A percentile compares a stretch with the other conserved stretches of the same genome.
Evolutionary conservation across 2,888 invertebrate genomes (phyloP).

Genomic region (Lomographa bimaculata): DNA sequence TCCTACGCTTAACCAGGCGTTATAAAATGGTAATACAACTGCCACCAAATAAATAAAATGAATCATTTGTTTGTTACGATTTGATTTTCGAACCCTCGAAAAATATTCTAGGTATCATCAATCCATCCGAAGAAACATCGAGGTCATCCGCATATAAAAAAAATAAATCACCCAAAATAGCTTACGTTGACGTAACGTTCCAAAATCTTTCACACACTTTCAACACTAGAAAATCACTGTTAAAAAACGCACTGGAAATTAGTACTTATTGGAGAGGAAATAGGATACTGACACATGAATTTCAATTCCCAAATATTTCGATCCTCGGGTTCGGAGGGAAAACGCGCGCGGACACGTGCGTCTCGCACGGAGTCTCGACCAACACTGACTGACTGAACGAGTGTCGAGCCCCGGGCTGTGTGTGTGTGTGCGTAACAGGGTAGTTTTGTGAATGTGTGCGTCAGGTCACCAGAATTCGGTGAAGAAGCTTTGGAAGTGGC

Average conservation of each 20-base stretch:
- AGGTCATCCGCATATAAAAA: constrained; percentile 24
- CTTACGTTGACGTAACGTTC: constrained; percentile 35
- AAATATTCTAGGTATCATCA: constrained; percentile 22
- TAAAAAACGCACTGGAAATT: neutral
- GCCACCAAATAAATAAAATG: too few species aligned
- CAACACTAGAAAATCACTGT: constrained; percentile 24
- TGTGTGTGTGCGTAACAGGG: constrained; percentile 42
- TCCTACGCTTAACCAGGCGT: too few species aligned
- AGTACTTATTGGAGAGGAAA: too few species aligned
- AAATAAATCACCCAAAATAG: constrained; percentile 27
- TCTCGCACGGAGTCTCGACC: constrained; percentile 39
- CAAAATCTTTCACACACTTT: constrained; percentile 26
- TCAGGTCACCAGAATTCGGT: constrained; percentile 75
- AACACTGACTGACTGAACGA: constrained; percentile 56
- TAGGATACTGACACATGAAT: constrained; percentile 19
- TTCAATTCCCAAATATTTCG: too few species aligned
- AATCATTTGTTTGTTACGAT: too few species aligned
- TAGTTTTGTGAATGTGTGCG: constrained; percentile 50
- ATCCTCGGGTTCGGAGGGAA: constrained; percentile 2
- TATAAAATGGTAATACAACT: too few species aligned
- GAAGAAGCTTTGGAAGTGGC: constrained; percentile 60
- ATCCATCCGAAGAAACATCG: constrained; percentile 24
- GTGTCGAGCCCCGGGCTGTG: constrained; percentile 43
- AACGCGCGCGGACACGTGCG: constrained; percentile 32
- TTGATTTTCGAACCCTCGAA: constrained; percentile 13